Conservation (phyloP, 2,797 vertebrate genomes). For the Carduelis carduelis region DNA sequence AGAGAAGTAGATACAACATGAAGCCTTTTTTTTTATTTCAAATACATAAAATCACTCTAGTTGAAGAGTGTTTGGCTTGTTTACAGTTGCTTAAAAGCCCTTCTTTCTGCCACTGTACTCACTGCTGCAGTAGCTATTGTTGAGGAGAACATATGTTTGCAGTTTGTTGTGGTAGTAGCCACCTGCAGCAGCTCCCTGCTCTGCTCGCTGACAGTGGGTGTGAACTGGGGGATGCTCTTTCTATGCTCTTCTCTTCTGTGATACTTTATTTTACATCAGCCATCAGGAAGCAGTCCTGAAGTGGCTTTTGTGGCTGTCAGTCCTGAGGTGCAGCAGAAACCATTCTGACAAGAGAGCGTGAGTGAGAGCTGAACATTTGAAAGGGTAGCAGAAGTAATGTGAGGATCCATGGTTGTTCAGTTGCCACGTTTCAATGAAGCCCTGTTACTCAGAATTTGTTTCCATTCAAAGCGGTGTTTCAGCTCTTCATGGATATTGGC, state of each 20-base stretch:
- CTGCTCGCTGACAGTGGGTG: neutral
- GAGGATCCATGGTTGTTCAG: neutral
- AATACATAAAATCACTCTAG: neutral
- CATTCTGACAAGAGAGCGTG: neutral
- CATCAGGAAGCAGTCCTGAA: neutral
- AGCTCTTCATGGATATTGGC: neutral
- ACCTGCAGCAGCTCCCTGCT: neutral
- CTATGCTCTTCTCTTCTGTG: neutral
- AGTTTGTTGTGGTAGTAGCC: accelerated
- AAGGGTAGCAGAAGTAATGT: neutral
- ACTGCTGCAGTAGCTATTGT: neutral
- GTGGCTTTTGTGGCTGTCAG: neutral
- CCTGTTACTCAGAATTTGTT: neutral
- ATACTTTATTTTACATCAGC: neutral
- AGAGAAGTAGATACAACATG: neutral
- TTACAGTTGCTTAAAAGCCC: neutral
- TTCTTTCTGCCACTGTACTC: neutral
- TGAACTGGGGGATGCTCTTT: neutral
- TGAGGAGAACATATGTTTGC: neutral
- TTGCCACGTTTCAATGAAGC: neutral
- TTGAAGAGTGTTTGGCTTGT: neutral
- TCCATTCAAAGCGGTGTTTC: neutral
- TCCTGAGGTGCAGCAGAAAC: neutral
- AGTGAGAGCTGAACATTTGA: neutral
- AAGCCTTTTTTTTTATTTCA: neutral